phyloP scores from a whole-genome alignment of 2,113 vertebrate genomes.

The Aldabrachelys gigantea region DNA sequence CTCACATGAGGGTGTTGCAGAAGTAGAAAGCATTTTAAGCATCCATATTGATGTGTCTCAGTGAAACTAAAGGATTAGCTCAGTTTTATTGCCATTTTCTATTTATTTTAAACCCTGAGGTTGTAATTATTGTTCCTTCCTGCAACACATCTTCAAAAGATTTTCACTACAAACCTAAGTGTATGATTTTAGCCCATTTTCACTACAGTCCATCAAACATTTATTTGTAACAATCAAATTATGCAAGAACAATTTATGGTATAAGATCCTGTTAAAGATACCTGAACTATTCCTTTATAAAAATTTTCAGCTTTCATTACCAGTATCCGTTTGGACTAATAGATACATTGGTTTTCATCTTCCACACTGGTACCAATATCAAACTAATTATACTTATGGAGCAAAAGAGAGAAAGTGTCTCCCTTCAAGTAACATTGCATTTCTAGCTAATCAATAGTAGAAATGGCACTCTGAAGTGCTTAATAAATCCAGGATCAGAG shows the following conservation, averaged over 20 bases:
- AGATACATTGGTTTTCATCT: background rate
- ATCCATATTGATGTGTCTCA: background rate
- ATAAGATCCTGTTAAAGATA: background rate
- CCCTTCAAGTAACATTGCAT: conserved; percentile 1
- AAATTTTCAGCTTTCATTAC: background rate
- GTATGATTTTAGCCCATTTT: background rate
- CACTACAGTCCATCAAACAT: conserved; percentile 11
- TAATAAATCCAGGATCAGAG: background rate
- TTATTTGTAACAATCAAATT: conserved; percentile 34
- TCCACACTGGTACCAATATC: conserved; percentile 2
- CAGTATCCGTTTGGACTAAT: background rate
- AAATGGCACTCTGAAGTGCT: background rate
- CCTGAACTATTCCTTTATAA: background rate
- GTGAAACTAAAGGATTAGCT: background rate
- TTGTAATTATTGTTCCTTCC: conserved; percentile 41
- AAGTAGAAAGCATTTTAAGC: conserved; percentile 3
- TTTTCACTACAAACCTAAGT: conserved; percentile 5
- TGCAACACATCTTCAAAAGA: background rate
- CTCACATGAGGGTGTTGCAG: background rate
- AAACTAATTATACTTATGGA: background rate
- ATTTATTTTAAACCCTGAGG: background rate
- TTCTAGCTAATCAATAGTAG: background rate
- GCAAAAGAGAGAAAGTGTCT: background rate
- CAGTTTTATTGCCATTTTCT: background rate
- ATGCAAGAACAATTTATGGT: background rate